Evolutionary conservation across 2,797 vertebrate genomes (phyloP).

Genomic region (Pogoniulus pusillus): DNA sequence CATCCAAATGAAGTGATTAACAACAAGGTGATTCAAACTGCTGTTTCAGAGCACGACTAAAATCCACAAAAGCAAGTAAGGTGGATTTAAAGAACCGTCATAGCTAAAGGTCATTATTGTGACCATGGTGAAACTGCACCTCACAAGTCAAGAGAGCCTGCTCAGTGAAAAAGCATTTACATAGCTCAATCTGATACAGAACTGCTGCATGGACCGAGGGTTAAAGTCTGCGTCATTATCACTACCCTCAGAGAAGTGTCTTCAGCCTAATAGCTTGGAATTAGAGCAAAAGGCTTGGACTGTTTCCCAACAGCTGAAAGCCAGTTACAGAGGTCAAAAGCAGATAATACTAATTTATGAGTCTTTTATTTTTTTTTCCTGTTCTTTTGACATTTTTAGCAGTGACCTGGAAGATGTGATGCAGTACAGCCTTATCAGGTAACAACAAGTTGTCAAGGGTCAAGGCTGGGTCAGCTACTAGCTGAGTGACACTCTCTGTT

Average conservation of each 20-base stretch:
- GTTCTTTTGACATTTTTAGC: too few species aligned
- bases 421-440: neutral
- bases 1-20: neutral
- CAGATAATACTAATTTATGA: neutral
- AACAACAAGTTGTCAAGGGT: neutral
- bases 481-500: neutral
- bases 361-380: too few species aligned
- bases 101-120: neutral
- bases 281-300: neutral
- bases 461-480: neutral
- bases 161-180: neutral
- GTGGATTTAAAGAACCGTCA: neutral
- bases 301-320: constrained; percentile 19
- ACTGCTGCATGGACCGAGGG: neutral
- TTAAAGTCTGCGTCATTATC: neutral
- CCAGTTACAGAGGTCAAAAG: neutral
- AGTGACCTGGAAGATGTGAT: neutral
- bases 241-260: neutral
- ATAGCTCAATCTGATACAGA: neutral
- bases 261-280: neutral
- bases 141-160: neutral
- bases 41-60: neutral
- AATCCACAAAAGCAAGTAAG: neutral
- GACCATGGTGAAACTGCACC: neutral
- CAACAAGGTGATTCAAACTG: neutral